Base-by-base conservation (phyloP, 2,888 invertebrate species). In the Brenthis daphne region DNA sequence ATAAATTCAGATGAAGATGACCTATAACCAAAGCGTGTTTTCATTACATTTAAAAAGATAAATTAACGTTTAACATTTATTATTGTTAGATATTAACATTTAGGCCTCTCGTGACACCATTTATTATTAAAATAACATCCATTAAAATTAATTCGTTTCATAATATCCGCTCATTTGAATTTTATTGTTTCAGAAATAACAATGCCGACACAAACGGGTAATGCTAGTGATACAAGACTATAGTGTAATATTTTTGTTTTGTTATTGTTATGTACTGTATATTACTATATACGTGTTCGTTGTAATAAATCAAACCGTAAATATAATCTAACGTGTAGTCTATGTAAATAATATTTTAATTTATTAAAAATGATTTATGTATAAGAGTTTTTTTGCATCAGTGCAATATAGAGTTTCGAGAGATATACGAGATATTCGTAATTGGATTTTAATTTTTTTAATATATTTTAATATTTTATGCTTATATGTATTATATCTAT, bases 151-250 rank as follows among this genome's bases (percentile, higher is more conserved):
- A 68, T 68, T 33, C 50, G 63, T 37, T 54, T 71, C 48, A 65
- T 65, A 65, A 68, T 68, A 63, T 68, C 57, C 68, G 54, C 55
- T 71, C 66, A 71, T 66, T 71, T 64, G 56, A 63, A 69, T 71
- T 69, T 69, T 58, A 71, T 68, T 72, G 69, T 76, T 75, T 43
- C 75, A 76, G 76, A 74, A 68, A 65, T 76, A 73, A 67, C 73
- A 53, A 63, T 67, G 57, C 50, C 73, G 37, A 61, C 74, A 43
- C 75, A 71, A 65, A 67, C 65, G 50, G 67, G 65, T 61, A 72
- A 64, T 66, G 56, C 65, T 48, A 71, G 68, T 68, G 76, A 76
- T 67, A 76, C 75, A 29, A 75, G 61, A 70, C 74, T 73, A 50
- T 77, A 73, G 64, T 12, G 60, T 6, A n/a, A 14, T 29, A 60